Percentiles rank a stretch among this genome's conserved stretches.
Conservation (phyloP, 2,113 vertebrate genomes). For the Acanthisitta chloris region DNA sequence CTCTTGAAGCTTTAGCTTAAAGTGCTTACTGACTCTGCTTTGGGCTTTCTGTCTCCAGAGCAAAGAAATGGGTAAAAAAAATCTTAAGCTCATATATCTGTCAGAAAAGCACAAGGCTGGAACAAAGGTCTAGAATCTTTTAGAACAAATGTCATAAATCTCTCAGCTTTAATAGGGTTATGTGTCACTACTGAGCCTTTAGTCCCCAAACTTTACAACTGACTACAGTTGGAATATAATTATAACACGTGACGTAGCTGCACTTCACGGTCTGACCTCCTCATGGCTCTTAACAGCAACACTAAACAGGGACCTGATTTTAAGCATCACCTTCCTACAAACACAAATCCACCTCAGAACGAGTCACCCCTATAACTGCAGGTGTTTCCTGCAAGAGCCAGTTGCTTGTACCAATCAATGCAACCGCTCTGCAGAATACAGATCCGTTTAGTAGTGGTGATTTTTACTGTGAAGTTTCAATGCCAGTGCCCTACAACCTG, state of each 20-base stretch:
- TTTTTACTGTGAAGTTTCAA: background rate
- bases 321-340: background rate
- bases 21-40: background rate
- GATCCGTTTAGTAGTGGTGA: background rate
- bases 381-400: background rate
- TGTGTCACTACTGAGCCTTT: accelerated
- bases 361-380: no score
- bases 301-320: background rate
- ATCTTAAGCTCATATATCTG: background rate
- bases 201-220: background rate
- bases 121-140: background rate
- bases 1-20: background rate
- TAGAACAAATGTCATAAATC: background rate
- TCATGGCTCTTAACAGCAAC: background rate
- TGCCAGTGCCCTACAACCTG: background rate
- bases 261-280: background rate
- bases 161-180: background rate
- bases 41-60: background rate
- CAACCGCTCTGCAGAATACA: background rate
- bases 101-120: background rate
- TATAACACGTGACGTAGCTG: background rate
- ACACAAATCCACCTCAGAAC: background rate
- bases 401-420: background rate
- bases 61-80: background rate
- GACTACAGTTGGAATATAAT: background rate